A percentile compares a stretch with the other conserved stretches of the same genome.
phyloP scores from a whole-genome alignment of 2,113 vertebrate genomes.

The Barnardius zonarius region DNA sequence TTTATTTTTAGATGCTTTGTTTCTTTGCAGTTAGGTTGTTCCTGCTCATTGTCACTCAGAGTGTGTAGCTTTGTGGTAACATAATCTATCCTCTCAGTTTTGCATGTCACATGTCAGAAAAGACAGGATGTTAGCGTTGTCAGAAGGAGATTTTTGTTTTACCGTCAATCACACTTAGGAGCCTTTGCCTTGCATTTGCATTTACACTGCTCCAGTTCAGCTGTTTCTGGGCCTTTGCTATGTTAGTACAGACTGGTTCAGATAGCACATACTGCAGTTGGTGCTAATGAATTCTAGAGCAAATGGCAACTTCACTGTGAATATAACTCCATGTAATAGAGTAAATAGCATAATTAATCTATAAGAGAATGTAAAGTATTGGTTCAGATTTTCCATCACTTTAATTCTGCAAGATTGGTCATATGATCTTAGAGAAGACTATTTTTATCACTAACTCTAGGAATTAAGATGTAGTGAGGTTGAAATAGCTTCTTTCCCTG shows the following conservation, averaged over 20 bases:
- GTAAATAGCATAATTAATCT: not conserved
- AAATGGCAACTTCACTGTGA: not conserved
- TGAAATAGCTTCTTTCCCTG: not conserved
- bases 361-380: not conserved
- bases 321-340: not conserved
- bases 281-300: not conserved
- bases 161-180: not conserved
- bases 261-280: not conserved
- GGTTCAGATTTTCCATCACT: not conserved
- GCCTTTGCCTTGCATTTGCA: not conserved
- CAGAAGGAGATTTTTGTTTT: not conserved
- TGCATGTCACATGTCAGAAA: not conserved
- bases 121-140: not conserved
- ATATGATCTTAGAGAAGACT: not conserved
- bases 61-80: not conserved
- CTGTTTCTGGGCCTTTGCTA: not conserved
- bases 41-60: not conserved
- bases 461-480: not conserved
- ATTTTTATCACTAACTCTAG: not conserved
- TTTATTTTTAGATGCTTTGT: not conserved
- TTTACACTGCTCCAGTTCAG: not conserved
- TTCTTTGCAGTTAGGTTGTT: not conserved
- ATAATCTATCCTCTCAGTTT: not conserved
- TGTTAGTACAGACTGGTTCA: not conserved
- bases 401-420: not conserved